These are phyloP conservation scores for Drosophila albomicans DNA, from an alignment of 1,140 invertebrate species.

Conservation along the genomic window DNA sequence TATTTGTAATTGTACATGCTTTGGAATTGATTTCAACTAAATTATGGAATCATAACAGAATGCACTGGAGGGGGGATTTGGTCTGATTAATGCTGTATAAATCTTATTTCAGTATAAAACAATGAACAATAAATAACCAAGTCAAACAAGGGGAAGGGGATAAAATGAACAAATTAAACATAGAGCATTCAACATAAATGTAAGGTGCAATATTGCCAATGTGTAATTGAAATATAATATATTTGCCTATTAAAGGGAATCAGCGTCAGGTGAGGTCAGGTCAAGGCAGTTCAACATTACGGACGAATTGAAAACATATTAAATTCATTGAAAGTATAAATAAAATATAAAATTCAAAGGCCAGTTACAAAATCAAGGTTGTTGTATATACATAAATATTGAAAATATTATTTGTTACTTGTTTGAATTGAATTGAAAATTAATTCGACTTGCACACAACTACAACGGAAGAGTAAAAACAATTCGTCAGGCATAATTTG, in stretches of 20 bases:
- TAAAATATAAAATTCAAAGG: background rate
- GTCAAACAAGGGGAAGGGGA: background rate
- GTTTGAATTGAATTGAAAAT: constrained; percentile 7
- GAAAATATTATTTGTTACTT: background rate
- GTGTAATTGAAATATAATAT: background rate
- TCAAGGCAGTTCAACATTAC: constrained; percentile 23
- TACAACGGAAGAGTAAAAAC: constrained; percentile 44
- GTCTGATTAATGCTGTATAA: background rate
- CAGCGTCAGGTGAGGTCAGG: constrained; percentile 10
- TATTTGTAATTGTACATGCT: constrained; percentile 53
- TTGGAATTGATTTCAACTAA: constrained; percentile 47
- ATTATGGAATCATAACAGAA: constrained; percentile 37
- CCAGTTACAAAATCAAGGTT: constrained; percentile 8
- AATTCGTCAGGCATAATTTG: constrained; percentile 33
- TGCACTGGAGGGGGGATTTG: constrained; percentile 10
- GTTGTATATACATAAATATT: constrained; percentile 19
- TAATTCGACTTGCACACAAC: constrained; percentile 47
- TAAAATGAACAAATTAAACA: background rate
- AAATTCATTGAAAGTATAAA: constrained; percentile 11
- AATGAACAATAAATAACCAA: constrained; percentile 19
- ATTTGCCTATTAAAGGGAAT: constrained; percentile 9
- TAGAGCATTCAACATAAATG: background rate
- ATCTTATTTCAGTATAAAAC: constrained; percentile 10
- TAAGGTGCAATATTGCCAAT: background rate
- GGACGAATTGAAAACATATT: constrained; percentile 10